These are phyloP conservation scores for Aix galericulata DNA, from an alignment of 2,113 vertebrate genomes.

Conservation along the genomic window DNA sequence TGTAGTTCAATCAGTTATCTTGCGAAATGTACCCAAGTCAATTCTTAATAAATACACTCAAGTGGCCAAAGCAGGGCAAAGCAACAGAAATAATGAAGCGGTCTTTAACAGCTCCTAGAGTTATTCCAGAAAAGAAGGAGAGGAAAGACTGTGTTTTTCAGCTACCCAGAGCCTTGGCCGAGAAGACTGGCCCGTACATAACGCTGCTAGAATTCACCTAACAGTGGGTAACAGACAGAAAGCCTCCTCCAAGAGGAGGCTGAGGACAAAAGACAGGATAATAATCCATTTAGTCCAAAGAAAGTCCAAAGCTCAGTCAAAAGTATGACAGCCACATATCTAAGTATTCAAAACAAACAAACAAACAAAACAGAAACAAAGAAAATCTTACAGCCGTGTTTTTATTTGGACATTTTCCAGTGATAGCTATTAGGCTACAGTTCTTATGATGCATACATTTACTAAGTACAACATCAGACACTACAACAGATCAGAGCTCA, in stretches of 20 bases:
- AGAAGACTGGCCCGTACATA: not conserved
- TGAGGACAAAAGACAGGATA: not conserved
- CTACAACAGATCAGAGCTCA: conserved; percentile 76
- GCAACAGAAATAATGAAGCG: not conserved
- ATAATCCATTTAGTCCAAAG: not conserved
- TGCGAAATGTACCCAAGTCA: not conserved
- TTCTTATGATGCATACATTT: conserved; percentile 86
- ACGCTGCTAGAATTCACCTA: not conserved
- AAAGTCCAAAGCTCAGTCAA: not conserved
- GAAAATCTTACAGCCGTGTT: conserved; percentile 78
- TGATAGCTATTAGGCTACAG: conserved; percentile 86
- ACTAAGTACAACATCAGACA: conserved; percentile 89
- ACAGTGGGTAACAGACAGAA: not conserved
- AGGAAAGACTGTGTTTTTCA: not conserved
- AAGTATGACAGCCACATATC: not conserved
- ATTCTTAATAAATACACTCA: not conserved
- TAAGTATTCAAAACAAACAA: not conserved
- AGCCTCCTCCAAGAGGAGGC: not conserved
- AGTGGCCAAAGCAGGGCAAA: not conserved
- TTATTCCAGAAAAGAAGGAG: no score
- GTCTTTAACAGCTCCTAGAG: not conserved
- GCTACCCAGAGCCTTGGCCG: not conserved
- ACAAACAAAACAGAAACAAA: not conserved
- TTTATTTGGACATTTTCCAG: conserved; percentile 89
- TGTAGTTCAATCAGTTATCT: not conserved